Evolutionary conservation across 2,113 vertebrate species (phyloP), one percentile per base, ranked within the genome.

Genomic region (Garra rufa): DNA sequence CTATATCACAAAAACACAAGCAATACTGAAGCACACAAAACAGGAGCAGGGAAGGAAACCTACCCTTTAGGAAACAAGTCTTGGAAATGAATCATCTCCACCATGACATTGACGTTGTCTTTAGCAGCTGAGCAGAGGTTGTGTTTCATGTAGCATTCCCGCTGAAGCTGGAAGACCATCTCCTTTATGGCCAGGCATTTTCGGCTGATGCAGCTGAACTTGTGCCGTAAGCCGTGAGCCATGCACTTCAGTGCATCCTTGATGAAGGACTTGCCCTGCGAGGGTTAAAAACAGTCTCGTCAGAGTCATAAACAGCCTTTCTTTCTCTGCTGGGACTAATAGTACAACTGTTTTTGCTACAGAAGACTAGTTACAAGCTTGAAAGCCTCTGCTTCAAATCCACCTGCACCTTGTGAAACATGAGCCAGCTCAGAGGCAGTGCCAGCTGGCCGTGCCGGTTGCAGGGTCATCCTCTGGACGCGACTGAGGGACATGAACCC

Each of bases 31-130:
- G 6, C 6, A 46, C 59, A 80, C 4, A 65, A 44, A 21, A 52
- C 7, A 55, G 38, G 30, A 52, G 30, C 5, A 46, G 30, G 70
- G 67, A 61, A 44, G 78, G 61, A 67, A 26, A 94, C 97, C 97
- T 93, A 99, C 98, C 97, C 98, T 77, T 98, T 98, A 84, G 96
- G 96, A 90, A 99, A 97, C 81, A 99, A 93, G 92, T 99, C 97
- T 91, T 97, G 98, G 94, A 99, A 99, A 89, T 97, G 97, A 92
- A 99, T 99, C 98, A 99, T 99, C 93, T 99, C 98, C 92, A 98
- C 97, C 91, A 99, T 98, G 88, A 99, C 97, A 28, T 95, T 96
- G 80, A 96, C 95, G 55, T 99, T 99, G 88, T 97, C 96, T 92
- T 97, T 98, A 8, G 98, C 98, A 1, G 97, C 97, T 0, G 97